These are phyloP conservation scores for Drosophila kohkoa DNA, from an alignment of 1,140 invertebrate species.

Conservation along the genomic window DNA sequence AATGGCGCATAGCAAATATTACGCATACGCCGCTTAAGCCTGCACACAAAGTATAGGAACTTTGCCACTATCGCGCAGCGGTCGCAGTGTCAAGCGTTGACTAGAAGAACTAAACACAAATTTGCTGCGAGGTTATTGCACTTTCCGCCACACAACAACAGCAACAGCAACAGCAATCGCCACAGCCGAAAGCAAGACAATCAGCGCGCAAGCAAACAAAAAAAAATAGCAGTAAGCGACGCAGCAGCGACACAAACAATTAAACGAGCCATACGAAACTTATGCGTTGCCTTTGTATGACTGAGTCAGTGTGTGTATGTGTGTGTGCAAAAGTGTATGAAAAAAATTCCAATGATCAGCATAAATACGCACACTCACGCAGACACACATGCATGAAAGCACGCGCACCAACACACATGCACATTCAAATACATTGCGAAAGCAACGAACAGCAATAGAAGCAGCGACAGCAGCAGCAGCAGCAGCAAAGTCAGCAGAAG, in stretches of 20 bases:
- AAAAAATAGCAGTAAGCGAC: conserved; percentile 52
- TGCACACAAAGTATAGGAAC: conserved; percentile 42
- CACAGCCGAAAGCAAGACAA: conserved; percentile 34
- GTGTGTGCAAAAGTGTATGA: conserved; percentile 65
- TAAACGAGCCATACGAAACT: conserved; percentile 46
- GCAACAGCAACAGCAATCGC: conserved; percentile 38
- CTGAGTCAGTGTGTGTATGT: conserved; percentile 21
- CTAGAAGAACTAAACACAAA: conserved; percentile 41
- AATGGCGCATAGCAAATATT: conserved; percentile 30
- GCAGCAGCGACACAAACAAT: conserved; percentile 57
- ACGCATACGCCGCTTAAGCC: conserved; percentile 55
- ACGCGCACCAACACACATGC: conserved; percentile 34
- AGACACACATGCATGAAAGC: conserved; percentile 10
- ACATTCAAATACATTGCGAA: conserved; percentile 36
- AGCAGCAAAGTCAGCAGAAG: conserved; percentile 34
- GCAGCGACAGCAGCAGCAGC: conserved; percentile 30
- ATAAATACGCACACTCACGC: conserved; percentile 61
- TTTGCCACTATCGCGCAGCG: conserved; percentile 3
- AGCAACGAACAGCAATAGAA: conserved; percentile 27
- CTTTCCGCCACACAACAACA: conserved; percentile 57
- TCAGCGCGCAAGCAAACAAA: conserved; percentile 12
- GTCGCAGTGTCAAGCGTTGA: conserved; percentile 51
- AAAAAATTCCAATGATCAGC: conserved; percentile 80
- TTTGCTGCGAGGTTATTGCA: conserved; percentile 75
- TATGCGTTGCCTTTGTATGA: not conserved